phyloP scores from a whole-genome alignment of 2,113 vertebrate genomes.

The Corythoichthys haematopterus region DNA sequence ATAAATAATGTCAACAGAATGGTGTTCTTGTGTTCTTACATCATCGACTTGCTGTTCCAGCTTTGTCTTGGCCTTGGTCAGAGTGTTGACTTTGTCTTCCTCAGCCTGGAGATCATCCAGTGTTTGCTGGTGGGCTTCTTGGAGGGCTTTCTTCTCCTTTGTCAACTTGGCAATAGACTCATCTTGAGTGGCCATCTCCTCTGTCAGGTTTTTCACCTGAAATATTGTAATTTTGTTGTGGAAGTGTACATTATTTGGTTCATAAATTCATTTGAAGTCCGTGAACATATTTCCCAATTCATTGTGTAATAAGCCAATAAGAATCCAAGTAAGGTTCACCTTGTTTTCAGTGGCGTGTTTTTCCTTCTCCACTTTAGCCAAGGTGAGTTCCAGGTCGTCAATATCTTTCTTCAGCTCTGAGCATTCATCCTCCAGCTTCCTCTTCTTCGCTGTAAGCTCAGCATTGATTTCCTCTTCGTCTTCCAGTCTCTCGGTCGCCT shows the following conservation, averaged over 20 bases:
- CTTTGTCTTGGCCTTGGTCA: conserved; percentile 72
- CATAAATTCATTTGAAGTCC: too few species aligned
- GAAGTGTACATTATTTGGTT: too few species aligned
- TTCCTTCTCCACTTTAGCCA: conserved; percentile 68
- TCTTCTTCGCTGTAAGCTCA: conserved; percentile 79
- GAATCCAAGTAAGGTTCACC: conserved; percentile 15
- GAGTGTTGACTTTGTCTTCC: conserved; percentile 79
- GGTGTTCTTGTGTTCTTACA: conserved; percentile 52
- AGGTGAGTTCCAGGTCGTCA: conserved; percentile 63
- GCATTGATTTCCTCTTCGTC: conserved; percentile 76
- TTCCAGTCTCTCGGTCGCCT: conserved; percentile 79
- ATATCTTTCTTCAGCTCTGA: conserved; percentile 66
- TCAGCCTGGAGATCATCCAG: conserved; percentile 81
- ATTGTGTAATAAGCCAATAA: neutral
- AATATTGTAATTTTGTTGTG: neutral
- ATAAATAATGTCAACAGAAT: too few species aligned
- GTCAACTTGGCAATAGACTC: conserved; percentile 77
- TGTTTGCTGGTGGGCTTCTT: conserved; percentile 80
- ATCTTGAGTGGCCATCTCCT: conserved; percentile 73
- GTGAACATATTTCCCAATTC: neutral
- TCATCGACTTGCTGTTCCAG: conserved; percentile 74
- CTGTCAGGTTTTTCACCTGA: conserved; percentile 68
- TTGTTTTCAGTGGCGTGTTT: conserved; percentile 64
- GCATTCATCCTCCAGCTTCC: conserved; percentile 81
- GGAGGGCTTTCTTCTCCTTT: conserved; percentile 83